Evolutionary conservation across 2,888 invertebrate genomes (phyloP).

Genomic region (Meteorus cinctellus): DNA sequence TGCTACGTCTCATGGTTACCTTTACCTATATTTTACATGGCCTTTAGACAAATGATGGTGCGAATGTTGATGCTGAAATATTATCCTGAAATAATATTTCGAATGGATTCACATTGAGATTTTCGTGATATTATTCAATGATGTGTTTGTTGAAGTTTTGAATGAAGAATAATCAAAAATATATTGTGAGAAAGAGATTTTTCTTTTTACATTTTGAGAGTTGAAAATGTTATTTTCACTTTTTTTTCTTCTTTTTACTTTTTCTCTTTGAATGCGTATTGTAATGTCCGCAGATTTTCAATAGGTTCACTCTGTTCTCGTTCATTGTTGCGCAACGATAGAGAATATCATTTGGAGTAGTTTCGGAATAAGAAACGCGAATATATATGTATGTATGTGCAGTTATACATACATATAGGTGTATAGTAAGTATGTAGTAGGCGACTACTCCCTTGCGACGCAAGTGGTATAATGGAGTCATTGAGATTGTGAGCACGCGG

Average conservation of each 20-base stretch:
- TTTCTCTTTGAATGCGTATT: neutral
- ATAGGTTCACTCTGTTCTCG: conserved; percentile 25
- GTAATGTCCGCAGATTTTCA: conserved; percentile 31
- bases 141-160: too few relatives aligned
- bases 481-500: conserved; percentile 48
- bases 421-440: neutral
- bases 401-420: conserved; percentile 1
- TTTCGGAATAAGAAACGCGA: neutral
- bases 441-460: conserved; percentile 22
- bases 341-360: conserved; percentile 27
- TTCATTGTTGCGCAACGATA: conserved; percentile 17
- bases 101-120: neutral
- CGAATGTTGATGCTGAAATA: neutral
- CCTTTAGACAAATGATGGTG: neutral
- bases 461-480: conserved; percentile 41
- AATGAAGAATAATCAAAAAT: too few relatives aligned
- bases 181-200: too few relatives aligned
- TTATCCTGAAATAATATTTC: neutral
- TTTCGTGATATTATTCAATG: neutral
- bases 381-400: neutral
- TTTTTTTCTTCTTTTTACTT: too few relatives aligned
- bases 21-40: too few relatives aligned
- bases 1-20: neutral
- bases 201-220: too few relatives aligned
- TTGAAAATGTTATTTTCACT: too few relatives aligned